Percentiles rank a stretch among this genome's conserved stretches.
Evolutionary conservation across 2,888 invertebrate species (phyloP).

Genomic region (Encarsia formosa): DNA sequence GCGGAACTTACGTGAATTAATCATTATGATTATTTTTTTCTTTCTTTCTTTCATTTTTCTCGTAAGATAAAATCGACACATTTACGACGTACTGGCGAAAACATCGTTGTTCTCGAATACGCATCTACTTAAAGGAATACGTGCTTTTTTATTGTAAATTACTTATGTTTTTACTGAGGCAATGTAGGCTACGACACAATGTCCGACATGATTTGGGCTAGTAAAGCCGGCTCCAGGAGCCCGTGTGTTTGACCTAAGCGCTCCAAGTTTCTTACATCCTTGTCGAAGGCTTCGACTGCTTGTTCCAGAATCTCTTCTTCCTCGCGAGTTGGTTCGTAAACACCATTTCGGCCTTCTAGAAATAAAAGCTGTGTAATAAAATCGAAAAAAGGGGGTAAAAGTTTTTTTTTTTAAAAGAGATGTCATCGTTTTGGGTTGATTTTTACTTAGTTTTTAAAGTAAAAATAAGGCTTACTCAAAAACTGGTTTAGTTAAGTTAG

Average conservation of each 20-base stretch:
- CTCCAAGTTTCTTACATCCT: constrained; percentile 67
- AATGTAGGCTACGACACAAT: constrained; percentile 50
- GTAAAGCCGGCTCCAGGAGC: constrained; percentile 57
- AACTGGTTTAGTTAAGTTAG: too few species aligned
- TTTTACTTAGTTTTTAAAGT: too few species aligned
- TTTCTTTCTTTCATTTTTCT: too few species aligned
- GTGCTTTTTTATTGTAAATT: neutral
- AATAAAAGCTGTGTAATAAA: too few species aligned
- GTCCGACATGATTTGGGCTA: constrained; percentile 50
- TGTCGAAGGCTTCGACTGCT: constrained; percentile 74
- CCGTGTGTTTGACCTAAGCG: constrained; percentile 62
- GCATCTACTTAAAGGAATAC: constrained; percentile 10
- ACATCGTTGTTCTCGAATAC: neutral
- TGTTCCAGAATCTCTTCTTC: constrained; percentile 86
- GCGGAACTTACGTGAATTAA: neutral
- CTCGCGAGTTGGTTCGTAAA: constrained; percentile 68
- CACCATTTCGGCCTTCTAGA: constrained; percentile 66
- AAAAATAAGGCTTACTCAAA: too few species aligned
- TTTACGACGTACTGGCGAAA: neutral
- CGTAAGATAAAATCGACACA: neutral
- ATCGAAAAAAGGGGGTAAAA: too few species aligned
- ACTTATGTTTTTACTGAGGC: constrained; percentile 3
- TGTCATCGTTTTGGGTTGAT: too few species aligned
- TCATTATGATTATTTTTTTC: too few species aligned
- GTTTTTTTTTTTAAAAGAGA: neutral